Percentiles rank a stretch among this genome's conserved stretches.
These are phyloP conservation scores for Stomatorhinus ivindoensis DNA, from an alignment of 2,113 vertebrate species.

Conservation along the genomic window DNA sequence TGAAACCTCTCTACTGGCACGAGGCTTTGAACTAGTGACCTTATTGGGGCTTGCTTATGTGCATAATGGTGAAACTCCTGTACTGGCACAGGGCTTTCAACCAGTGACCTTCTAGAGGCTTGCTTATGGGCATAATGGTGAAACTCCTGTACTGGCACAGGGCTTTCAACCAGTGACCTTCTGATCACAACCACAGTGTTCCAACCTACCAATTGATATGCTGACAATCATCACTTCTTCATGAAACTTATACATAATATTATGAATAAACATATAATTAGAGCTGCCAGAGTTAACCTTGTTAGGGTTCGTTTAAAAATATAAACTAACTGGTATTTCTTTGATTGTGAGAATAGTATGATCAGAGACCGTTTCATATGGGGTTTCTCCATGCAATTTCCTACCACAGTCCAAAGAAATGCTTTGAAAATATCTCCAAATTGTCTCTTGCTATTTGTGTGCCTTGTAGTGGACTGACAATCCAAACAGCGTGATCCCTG, in stretches of 20 bases:
- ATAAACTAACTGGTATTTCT: not conserved
- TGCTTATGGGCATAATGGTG: too few species aligned
- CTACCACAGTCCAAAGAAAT: not conserved
- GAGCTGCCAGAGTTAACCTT: not conserved
- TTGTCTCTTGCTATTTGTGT: not conserved
- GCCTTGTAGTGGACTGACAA: not conserved
- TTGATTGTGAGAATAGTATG: not conserved
- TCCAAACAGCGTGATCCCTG: not conserved
- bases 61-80: too few species aligned
- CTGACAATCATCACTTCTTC: not conserved
- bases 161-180: not conserved
- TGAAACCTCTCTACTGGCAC: too few species aligned
- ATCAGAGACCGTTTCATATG: not conserved
- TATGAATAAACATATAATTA: not conserved
- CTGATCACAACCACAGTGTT: not conserved
- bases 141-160: too few species aligned
- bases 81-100: too few species aligned
- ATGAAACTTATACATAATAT: not conserved
- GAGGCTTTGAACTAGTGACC: too few species aligned
- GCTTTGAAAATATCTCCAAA: not conserved
- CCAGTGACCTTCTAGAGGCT: too few species aligned
- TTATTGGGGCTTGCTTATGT: too few species aligned
- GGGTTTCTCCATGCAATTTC: not conserved
- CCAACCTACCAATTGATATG: not conserved
- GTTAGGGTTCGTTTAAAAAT: not conserved